Base-by-base conservation (phyloP, 1,140 invertebrate species). In the Phortica variegata region DNA sequence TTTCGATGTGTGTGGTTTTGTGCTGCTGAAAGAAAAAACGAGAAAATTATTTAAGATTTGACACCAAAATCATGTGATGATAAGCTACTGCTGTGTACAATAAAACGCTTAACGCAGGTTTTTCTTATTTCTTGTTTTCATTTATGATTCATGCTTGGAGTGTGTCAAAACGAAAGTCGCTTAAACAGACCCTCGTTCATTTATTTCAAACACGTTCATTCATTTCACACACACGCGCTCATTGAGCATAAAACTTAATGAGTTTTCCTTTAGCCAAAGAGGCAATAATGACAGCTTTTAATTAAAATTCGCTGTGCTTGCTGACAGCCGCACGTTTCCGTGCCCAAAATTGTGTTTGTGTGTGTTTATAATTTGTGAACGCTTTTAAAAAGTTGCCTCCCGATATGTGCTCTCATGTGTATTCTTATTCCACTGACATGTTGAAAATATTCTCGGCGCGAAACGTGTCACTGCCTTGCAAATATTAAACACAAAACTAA, bases 201-300 rank as follows among this genome's bases (percentile, higher is more conserved):
- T n/a, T 36, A 36, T 51, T 31, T 51, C 20, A 39, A 32, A 31
- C 26, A 4, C 10, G 33, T 15, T n/a, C 33, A 34, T n/a, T 15
- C 12, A 34, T n/a, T n/a, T 6, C 33, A 34, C 33, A 34, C 33
- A 38, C 18, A 17, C 36, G 18, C 16, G 36, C 43, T 43, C 54
- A 19, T 12, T 21, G 4, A 15, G 18, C n/a, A 2, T 39, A 31
- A 42, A 15, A 5, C n/a, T 38, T 15, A 54, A 51, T 54, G 57
- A 63, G 60, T 36, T 42, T 12, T 31, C 16, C 16, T 20, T 40
- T 7, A 23, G 21, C 38, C 42, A 17, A 12, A 6, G 38, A 29
- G 15, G 38, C 48, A 21, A 41, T 68, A 68, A 63, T 60, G 63
- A 68, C 54, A 55, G 63, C 60, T 63, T 66, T 62, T 66, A 68